Base-by-base conservation (phyloP, 2,888 invertebrate species). In the Eristalis arbustorum region DNA sequence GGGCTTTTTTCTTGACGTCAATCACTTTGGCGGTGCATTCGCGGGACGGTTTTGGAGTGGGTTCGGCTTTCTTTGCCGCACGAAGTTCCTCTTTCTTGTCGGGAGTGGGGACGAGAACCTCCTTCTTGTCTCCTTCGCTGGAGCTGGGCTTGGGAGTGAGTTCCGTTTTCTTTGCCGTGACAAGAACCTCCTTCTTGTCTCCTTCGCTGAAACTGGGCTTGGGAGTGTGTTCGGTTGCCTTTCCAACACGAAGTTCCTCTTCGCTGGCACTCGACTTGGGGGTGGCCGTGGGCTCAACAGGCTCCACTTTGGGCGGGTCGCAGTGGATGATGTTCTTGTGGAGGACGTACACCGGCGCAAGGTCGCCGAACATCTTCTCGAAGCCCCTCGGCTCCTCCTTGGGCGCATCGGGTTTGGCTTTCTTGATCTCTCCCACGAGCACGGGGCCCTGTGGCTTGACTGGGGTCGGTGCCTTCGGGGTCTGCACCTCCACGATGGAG, bases 11-110 rank as follows among this genome's bases (percentile, higher is more conserved):
- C 88, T 84, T 84, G 8, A 81, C 80, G 31, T 88, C 82, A 42
- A 88, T 84, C 64, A 88, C 78, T 77, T 89, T 72, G 68, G 88
- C 56, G 69, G 62, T 84, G 83, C 79, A 42, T 83, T 88, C 72
- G 25, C 83, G 85, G 22, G 71, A 87, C n/a, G 81, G 8, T n/a
- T 79, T n/a, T 34, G 14, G 18, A 28, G 13, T 77, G 6, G 18
- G 2, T 11, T 73, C 49, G 13, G 22, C n/a, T 56, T 80, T 74
- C 13, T 67, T 42, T 0, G n/a, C 57, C 2, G 6, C n/a, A 2
- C 8, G 3, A 42, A 11, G 3, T 2, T 14, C 23, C n/a, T 56
- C 59, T 59, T 23, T n/a, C n/a, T n/a, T n/a, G n/a, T n/a, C n/a
- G n/a, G n/a, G n/a, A n/a, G n/a, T n/a, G n/a, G n/a, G n/a, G n/a